Percentiles rank a stretch among this genome's conserved stretches.
Conservation (phyloP, 2,888 invertebrate genomes). For the Drosophila histrio region DNA sequence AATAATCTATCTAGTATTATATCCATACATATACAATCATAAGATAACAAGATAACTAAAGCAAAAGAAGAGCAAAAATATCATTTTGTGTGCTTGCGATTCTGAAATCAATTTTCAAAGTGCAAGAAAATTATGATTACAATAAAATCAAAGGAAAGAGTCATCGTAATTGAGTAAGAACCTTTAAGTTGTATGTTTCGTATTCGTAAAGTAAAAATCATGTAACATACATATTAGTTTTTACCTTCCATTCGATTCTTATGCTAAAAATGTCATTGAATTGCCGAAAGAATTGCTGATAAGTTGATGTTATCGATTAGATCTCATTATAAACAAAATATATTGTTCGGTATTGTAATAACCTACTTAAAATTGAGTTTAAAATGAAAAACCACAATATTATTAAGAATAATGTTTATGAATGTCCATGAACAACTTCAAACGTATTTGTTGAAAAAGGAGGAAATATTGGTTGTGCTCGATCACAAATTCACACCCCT, state of each 20-base stretch:
- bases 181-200: neutral
- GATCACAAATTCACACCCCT: neutral
- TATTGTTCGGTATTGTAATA: neutral
- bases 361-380: neutral
- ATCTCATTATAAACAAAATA: neutral
- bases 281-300: neutral
- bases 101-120: neutral
- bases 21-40: slow-evolving; percentile 1
- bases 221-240: neutral
- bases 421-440: neutral
- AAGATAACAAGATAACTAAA: neutral
- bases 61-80: neutral
- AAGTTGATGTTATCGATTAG: neutral
- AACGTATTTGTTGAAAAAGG: neutral
- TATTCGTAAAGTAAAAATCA: neutral
- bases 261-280: neutral
- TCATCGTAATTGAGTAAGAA: neutral
- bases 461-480: neutral
- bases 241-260: neutral
- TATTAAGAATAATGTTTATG: neutral
- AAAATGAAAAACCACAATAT: neutral
- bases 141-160: neutral
- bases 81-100: neutral
- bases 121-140: neutral
- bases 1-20: neutral